Base-by-base conservation (phyloP, 2,113 vertebrate species). In the Phocoena sinus region DNA sequence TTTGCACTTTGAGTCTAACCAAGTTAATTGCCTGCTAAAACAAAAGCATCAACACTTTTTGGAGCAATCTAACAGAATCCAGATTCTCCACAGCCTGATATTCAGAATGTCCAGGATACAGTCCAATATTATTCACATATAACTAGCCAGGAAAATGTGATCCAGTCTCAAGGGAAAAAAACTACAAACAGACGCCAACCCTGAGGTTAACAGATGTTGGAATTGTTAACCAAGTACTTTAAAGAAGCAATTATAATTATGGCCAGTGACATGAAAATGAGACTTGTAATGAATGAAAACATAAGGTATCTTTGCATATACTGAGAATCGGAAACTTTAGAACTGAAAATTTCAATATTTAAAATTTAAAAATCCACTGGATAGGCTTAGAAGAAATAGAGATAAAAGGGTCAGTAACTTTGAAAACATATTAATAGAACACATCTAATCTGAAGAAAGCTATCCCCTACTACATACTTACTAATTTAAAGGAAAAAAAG, bases 121-220 rank as follows among this genome's bases (percentile, higher is more conserved):
- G 38, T 92, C 41, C 92, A 94, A 53, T 88, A 85, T 84, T 67
- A 83, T 79, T 56, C 91, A 70, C 38, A 84, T 71, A 65, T 14
- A 94, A 93, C 91, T 88, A 97, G 23, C 56, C 85, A 93, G 73
- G 36, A 82, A 97, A 95, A 74, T 93, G 60, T 97, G 67, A 84
- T 56, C 44, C 15, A 53, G 36, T 84, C 33, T 90, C 53, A 85
- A 91, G 58, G 21, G 38, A 79, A 97, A 91, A 91, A 89, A 50
- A 65, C 20, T 84, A 90, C 41, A 88, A 81, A 81, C 28, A 95
- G 90, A 96, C 20, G 62, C 6, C 13, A 96, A 88, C 33, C 47
- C 53, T 67, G 44, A 93, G 18, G n/a, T 82, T 79, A 86, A 28
- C 65, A 91, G 82, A 93, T 94, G 41, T 53, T 89, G 53, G 14